These are phyloP conservation scores for Herpailurus yagouaroundi DNA, from an alignment of 2,113 vertebrate species.

Conservation along the genomic window DNA sequence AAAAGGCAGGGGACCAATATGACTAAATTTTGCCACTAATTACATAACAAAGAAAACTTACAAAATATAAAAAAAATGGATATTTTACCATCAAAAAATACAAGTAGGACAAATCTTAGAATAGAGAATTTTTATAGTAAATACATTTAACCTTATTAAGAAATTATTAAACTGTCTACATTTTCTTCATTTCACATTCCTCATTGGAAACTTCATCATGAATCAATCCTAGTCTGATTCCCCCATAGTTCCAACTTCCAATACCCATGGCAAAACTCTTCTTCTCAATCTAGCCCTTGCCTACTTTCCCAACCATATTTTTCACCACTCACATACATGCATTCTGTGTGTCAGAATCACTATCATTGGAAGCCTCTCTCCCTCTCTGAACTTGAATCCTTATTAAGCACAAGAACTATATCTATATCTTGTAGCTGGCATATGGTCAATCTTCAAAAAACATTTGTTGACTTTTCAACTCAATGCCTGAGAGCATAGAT, in stretches of 20 bases:
- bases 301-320: neutral
- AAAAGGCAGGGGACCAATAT: neutral
- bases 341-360: neutral
- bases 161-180: neutral
- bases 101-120: neutral
- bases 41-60: neutral
- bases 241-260: neutral
- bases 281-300: neutral
- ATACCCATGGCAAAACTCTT: neutral
- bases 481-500: neutral
- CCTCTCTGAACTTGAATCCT: neutral
- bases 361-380: neutral
- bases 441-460: neutral
- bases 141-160: neutral
- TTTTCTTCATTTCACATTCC: slow-evolving; percentile 11
- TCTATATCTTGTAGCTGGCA: neutral
- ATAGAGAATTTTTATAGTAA: neutral
- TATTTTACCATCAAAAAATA: neutral
- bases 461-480: neutral
- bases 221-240: neutral
- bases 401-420: neutral
- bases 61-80: neutral
- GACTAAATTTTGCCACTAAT: neutral
- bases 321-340: neutral
- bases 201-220: neutral